Base-by-base conservation (phyloP, 2,113 vertebrate species). In the Ameiurus melas region DNA sequence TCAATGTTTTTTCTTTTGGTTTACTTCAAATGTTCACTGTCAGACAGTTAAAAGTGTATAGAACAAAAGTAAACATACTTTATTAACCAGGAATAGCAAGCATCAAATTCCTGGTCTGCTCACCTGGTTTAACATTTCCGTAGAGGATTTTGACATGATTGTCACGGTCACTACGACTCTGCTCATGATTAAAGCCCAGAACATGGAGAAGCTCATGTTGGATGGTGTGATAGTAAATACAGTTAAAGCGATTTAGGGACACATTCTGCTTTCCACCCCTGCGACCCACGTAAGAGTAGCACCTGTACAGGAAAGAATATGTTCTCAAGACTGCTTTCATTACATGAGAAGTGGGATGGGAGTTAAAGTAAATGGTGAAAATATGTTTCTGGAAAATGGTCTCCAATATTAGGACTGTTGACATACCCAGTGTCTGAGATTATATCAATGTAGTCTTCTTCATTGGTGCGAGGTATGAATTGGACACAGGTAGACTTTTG, bases 381-480 rank as follows among this genome's bases (percentile, higher is more conserved):
- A 75, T 27, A 66, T n/a, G 36, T 7, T 39, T 75, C 39, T 78
- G 8, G 30, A 55, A n/a, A 80, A 51, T 25, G 1, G 27, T 77
- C 17, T 71, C 33, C 36, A 64, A 66, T 51, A 47, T 7, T 60
- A 60, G 73, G 27, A 39, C 22, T 14, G 47, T 55, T 58, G 91
- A 22, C n/a, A 33, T 85, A 96, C 95, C 95, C 95, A 5, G 6
- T 14, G 0, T 0, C 30, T 30, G 94, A 95, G 90, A 89, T 16
- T 64, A 96, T 95, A 80, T 90, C 0, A 36, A 96, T 39, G 91
- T 91, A 96, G 92, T 95, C 91, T 7, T 51, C 64, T 70, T 95
- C 83, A 0, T 53, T 0, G 0, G 30, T 51, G 0, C 0, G 17
- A 6, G 80, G 92, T 1, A 0, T 82, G 78, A 96, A 96, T 47